These are phyloP conservation scores for Macroglossus sobrinus DNA, from an alignment of 2,113 vertebrate genomes.

Conservation along the genomic window DNA sequence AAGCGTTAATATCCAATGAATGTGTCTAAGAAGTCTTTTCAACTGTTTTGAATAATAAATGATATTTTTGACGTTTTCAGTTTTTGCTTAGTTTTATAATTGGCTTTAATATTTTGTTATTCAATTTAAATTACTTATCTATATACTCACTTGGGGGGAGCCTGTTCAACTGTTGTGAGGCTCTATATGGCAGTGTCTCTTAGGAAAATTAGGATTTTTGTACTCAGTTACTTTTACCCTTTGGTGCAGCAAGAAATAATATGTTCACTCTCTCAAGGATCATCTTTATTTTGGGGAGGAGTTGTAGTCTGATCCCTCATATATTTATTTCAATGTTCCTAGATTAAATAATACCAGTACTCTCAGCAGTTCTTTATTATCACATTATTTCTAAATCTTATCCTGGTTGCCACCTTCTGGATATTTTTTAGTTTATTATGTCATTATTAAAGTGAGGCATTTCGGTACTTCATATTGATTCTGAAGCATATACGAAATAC, in stretches of 20 bases:
- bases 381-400: background rate
- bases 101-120: conserved; percentile 48
- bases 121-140: conserved; percentile 29
- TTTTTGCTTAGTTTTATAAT: conserved; percentile 52
- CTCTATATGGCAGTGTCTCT: background rate
- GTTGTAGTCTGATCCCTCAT: background rate
- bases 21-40: conserved; percentile 20
- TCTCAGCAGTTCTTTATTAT: background rate
- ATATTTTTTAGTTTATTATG: background rate
- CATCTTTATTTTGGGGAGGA: background rate
- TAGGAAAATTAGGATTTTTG: background rate
- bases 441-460: background rate
- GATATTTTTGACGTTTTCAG: conserved; percentile 8
- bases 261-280: background rate
- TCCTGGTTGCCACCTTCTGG: background rate
- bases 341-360: background rate
- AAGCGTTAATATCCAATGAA: background rate
- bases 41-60: conserved; percentile 44
- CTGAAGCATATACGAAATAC: background rate
- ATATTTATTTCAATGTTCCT: background rate
- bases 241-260: background rate
- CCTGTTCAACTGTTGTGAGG: background rate
- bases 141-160: background rate
- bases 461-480: background rate
- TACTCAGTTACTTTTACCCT: background rate